These are phyloP conservation scores for Acleris literana DNA, from an alignment of 2,888 invertebrate species.

Conservation along the genomic window DNA sequence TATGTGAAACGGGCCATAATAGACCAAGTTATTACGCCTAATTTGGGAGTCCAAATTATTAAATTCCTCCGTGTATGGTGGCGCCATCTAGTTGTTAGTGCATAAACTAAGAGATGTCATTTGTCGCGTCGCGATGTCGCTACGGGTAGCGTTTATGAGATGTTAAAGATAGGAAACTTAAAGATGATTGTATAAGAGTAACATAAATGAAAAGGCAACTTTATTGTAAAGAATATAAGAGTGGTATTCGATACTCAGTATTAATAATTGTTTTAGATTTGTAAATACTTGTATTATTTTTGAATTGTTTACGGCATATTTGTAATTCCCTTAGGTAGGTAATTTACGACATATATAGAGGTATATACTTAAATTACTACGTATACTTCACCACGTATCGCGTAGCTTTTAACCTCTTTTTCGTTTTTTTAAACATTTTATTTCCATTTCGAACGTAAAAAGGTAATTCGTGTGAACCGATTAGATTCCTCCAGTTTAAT, in stretches of 20 bases:
- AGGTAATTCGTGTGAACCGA: slow-evolving; percentile 34
- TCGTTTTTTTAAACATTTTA: not conserved
- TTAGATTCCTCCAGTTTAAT: slow-evolving; percentile 33
- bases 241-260: not conserved
- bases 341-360: too few relatives aligned
- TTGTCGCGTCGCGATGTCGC: slow-evolving; percentile 77
- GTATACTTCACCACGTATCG: too few relatives aligned
- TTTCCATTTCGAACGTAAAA: not conserved
- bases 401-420: too few relatives aligned
- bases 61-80: slow-evolving; percentile 37
- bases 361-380: too few relatives aligned
- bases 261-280: too few relatives aligned
- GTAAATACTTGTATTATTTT: too few relatives aligned
- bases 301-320: too few relatives aligned
- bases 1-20: slow-evolving; percentile 27
- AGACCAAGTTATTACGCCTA: slow-evolving; percentile 30
- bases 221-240: not conserved
- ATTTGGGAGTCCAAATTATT: slow-evolving; percentile 35
- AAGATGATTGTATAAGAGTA: not conserved
- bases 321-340: too few relatives aligned
- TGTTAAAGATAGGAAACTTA: not conserved
- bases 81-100: slow-evolving; percentile 67
- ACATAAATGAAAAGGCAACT: not conserved
- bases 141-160: slow-evolving; percentile 47
- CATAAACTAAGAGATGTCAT: slow-evolving; percentile 67